A percentile compares a stretch with the other conserved stretches of the same genome.
These are phyloP conservation scores for Eutolmus rufibarbis DNA, from an alignment of 2,888 invertebrate species.

Conservation along the genomic window DNA sequence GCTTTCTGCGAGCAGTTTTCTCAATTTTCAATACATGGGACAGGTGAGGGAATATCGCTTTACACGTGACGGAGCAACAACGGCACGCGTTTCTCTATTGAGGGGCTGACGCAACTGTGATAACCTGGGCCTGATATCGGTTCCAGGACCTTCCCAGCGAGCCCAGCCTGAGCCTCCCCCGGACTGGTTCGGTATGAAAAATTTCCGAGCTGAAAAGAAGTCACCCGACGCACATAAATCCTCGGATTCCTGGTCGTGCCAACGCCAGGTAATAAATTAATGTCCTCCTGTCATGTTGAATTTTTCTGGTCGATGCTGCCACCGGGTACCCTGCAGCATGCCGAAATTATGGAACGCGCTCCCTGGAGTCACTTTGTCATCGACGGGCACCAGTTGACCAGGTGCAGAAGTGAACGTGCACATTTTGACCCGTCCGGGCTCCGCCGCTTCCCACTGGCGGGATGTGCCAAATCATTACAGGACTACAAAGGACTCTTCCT, in stretches of 20 bases:
- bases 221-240: conserved; percentile 27
- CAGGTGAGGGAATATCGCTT: neutral
- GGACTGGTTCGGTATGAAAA: neutral
- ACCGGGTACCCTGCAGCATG: neutral
- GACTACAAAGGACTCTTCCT: conserved; percentile 5
- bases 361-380: conserved; percentile 30
- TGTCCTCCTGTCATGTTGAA: conserved; percentile 11
- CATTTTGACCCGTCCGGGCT: neutral
- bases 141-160: neutral
- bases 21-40: neutral
- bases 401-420: conserved; percentile 36
- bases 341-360: conserved; percentile 4
- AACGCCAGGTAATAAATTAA: conserved; percentile 24
- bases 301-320: neutral
- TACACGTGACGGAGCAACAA: conserved; percentile 17
- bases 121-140: neutral
- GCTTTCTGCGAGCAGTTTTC: neutral
- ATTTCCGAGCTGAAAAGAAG: conserved; percentile 19
- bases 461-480: conserved; percentile 26
- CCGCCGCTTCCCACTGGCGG: neutral
- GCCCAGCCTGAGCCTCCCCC: neutral
- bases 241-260: conserved; percentile 11
- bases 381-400: neutral
- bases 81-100: neutral
- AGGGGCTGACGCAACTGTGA: conserved; percentile 16